Evolutionary conservation across 2,113 vertebrate genomes (phyloP).

Genomic region (Chunga burmeisteri): DNA sequence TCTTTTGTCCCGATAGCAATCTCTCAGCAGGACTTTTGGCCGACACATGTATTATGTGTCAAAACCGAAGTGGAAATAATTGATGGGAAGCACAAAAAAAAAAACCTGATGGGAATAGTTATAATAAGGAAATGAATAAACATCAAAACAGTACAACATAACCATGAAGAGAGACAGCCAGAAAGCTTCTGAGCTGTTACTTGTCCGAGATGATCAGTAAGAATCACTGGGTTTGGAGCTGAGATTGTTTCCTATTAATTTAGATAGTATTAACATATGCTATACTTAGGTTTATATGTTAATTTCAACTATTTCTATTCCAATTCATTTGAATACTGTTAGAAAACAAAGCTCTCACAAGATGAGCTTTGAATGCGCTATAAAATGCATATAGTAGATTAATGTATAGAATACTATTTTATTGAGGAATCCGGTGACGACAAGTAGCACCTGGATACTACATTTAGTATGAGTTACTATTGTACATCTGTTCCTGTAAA

Average conservation of each 20-base stretch:
- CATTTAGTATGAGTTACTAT: background rate
- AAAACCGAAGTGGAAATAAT: slow-evolving; percentile 38
- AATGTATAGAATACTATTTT: background rate
- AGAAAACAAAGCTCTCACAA: background rate
- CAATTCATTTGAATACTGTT: background rate
- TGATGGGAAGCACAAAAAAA: slow-evolving; percentile 6
- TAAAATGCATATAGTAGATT: background rate
- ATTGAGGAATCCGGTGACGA: background rate
- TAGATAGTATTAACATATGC: background rate
- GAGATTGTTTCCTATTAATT: background rate
- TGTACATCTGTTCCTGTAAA: background rate
- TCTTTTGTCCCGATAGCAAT: slow-evolving; percentile 36
- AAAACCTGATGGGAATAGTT: slow-evolving; percentile 43
- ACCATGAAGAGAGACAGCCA: background rate
- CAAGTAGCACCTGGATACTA: background rate
- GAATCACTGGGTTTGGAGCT: background rate
- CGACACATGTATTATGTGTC: slow-evolving; percentile 37
- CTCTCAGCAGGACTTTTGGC: slow-evolving; percentile 44
- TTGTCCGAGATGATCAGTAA: background rate
- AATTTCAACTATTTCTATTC: background rate
- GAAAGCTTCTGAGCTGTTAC: background rate
- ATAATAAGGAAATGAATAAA: slow-evolving; percentile 40
- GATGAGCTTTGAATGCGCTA: background rate
- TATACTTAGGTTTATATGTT: background rate
- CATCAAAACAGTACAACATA: background rate